Evolutionary conservation across 1,140 invertebrate genomes (phyloP), one percentile per base, ranked within the genome.

Genomic region (Reticulitermes speratus): DNA sequence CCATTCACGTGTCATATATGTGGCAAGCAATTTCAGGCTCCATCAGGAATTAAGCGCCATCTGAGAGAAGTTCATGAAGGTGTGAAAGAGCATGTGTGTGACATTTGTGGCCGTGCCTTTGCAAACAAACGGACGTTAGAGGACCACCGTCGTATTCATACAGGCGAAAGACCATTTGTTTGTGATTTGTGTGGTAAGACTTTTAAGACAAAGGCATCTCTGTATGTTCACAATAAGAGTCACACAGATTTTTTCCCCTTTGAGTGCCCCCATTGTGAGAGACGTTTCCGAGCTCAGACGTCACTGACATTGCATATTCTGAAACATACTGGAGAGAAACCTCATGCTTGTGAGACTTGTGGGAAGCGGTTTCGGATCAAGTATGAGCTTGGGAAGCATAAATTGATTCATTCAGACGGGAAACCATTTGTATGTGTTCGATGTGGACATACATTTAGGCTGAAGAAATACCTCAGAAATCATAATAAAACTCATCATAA

Each of bases 31-130:
- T 97, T 96, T 90, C 91, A 94, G 38, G 92, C 94, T 25, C 92
- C 92, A 5, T 92, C 93, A 89, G 94, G 94, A 14, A 89, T 95
- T n/a, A 91, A 92, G 12, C 90, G 94, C n/a, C 95, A 95, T 89
- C 84, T 95, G 38, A 91, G 92, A 25, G 93, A 94, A 85, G 94
- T 94, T 0, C 95, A 96, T 88, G 93, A 94, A 69, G 91, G 92
- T 0, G 92, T 94, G 1, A 93, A 93, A 87, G 93, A 94, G 86
- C 92, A 93, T 87, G 87, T 91, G 0, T 94, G 93, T 88, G 93
- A 93, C 85, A 88, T 93, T 55, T 94, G 93, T 88, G 91, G 90
- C 0, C 89, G 92, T 38, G 91, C 90, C 87, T 94, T 94, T 87
- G 90, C 92, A 8, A 92, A 92, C 5, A 91, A 92, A 65, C 89